Base-by-base conservation (phyloP, 92 coral and sea anemone genomes). In the Palythoa heliodiscus region DNA sequence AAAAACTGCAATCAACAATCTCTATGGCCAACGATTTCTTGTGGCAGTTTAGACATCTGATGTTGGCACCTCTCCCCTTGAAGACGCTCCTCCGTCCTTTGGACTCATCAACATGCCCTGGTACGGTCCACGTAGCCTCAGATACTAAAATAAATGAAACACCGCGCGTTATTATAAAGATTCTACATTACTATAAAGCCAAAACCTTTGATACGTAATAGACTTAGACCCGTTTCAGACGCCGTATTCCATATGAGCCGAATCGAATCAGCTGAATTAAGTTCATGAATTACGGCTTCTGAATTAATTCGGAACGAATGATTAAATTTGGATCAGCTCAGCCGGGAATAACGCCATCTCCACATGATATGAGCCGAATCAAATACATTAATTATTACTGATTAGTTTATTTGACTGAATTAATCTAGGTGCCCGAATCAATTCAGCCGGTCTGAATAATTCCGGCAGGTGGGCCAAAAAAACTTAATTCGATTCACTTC, bases 41-140 rank as follows among this genome's bases (percentile, higher is more conserved):
- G 37, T 54, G 17, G 10, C 15, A 20, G 39, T 78, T 89, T 60
- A 93, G 57, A 93, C 98, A 90, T 93, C 95, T 7, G 98, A 93
- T 50, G 98, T 84, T 3, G 95, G 91, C 5, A 93, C 98, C 37
- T 86, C 70, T 61, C 88, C 91, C 52, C 63, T 17, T 61, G 54
- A 14, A 12, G 84, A 24, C 52, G 72, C 64, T 5, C 29, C 37
- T 1, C 43, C 60, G 52, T 80, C 84, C 73, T 64, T 52, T 19
- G 91, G 95, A 39, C 81, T 86, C 16, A 81, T 87, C 86, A 93
- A 68, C 98, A 96, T 94, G 40, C 92, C 95, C 58, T 95, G 91
- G 92, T 94, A 96, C 3, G 98, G 98, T 9, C 98, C 98, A 72
- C 95, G 98, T 73, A 96, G 75, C 87, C 98, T 91, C 76, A 96